Evolutionary conservation across 2,113 vertebrate genomes (phyloP).

Genomic region (Tamias sibiricus): DNA sequence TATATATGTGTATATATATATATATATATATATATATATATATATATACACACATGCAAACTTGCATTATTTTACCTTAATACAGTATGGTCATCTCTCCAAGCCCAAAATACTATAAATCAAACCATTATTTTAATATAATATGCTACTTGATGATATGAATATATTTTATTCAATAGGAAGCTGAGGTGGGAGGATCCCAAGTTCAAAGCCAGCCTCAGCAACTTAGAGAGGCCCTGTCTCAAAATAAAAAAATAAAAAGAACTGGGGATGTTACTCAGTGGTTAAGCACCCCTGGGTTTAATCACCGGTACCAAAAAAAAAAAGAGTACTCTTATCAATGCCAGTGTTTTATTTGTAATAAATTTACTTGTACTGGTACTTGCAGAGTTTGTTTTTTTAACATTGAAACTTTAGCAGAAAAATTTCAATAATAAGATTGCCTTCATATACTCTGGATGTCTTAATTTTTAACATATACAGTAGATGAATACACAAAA

Average conservation of each 20-base stretch:
- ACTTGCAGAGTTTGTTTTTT: background rate
- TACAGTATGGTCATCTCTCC: background rate
- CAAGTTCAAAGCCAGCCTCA: too few species aligned
- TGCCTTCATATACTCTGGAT: background rate
- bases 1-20: too few species aligned
- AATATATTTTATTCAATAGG: conserved; percentile 9
- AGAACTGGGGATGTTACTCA: too few species aligned
- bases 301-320: too few species aligned
- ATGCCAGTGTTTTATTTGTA: conserved; percentile 4
- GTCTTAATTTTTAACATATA: conserved; percentile 22
- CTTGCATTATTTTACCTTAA: background rate
- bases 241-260: too few species aligned
- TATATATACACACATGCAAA: too few species aligned
- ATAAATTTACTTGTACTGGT: background rate
- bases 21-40: too few species aligned
- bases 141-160: background rate
- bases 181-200: too few species aligned
- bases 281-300: too few species aligned
- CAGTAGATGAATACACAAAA: background rate
- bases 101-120: conserved; percentile 25
- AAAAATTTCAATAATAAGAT: conserved; percentile 1
- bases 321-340: background rate
- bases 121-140: conserved; percentile 18
- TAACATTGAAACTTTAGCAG: background rate
- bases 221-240: too few species aligned